Conservation (phyloP, 2,797 vertebrate genomes). For the Pampus argenteus region DNA sequence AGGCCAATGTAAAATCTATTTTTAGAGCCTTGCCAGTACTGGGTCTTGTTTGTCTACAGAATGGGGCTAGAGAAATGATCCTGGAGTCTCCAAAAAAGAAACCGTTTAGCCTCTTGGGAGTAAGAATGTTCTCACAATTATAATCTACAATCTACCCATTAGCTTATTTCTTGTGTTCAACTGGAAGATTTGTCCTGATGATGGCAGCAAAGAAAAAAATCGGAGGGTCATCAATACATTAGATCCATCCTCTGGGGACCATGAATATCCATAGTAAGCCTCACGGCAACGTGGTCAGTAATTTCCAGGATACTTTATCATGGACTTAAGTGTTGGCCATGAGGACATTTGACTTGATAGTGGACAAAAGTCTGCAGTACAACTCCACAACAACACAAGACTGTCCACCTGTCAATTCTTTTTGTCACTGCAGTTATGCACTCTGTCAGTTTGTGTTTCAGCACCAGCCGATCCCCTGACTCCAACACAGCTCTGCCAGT, state of each 20-base stretch:
- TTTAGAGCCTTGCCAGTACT: neutral
- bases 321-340: no score
- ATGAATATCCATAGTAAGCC: neutral
- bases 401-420: neutral
- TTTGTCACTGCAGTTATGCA: slow-evolving; percentile 2
- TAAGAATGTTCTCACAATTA: neutral
- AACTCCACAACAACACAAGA: neutral
- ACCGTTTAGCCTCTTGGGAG: neutral
- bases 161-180: neutral
- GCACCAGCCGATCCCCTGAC: slow-evolving; percentile 47
- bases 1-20: neutral
- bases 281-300: neutral
- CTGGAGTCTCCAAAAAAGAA: neutral
- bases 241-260: no score
- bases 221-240: neutral
- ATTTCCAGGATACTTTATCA: neutral
- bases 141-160: neutral
- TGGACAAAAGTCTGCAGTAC: neutral
- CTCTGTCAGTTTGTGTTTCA: slow-evolving; percentile 19
- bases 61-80: neutral
- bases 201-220: neutral
- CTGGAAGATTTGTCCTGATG: neutral
- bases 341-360: neutral
- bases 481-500: slow-evolving; percentile 47
- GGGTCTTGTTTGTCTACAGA: neutral